A percentile compares a stretch with the other conserved stretches of the same genome.
phyloP scores from a whole-genome alignment of 2,113 vertebrate species.

The Barbus barbus region DNA sequence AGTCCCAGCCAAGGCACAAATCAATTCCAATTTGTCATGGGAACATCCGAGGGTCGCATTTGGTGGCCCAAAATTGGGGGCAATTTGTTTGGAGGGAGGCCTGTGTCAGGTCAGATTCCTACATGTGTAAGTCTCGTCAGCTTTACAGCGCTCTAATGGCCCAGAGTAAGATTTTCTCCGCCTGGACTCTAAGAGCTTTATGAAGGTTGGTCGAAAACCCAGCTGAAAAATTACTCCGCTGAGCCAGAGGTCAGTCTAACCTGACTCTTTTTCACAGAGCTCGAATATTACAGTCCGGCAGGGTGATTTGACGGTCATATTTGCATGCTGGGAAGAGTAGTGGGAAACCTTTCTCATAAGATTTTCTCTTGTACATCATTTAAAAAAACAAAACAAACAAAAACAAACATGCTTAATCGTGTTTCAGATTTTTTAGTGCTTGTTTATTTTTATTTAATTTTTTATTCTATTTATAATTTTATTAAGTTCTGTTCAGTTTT shows the following conservation, averaged over 20 bases:
- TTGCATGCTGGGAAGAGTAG: background rate
- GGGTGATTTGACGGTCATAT: background rate
- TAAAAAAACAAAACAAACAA: background rate
- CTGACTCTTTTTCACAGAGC: background rate
- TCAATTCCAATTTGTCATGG: constrained; percentile 74
- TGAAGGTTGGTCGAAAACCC: background rate
- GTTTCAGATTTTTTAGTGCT: background rate
- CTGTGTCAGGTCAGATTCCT: constrained; percentile 59
- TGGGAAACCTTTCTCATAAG: background rate
- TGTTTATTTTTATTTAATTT: too few species aligned
- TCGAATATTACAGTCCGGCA: background rate
- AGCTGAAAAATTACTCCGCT: constrained; percentile 4
- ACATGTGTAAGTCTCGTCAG: constrained; percentile 54
- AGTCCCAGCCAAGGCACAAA: constrained; percentile 65
- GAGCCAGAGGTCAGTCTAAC: constrained; percentile 8
- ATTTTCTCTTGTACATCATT: background rate
- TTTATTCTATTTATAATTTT: background rate
- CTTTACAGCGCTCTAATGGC: background rate
- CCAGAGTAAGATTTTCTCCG: constrained; percentile 26
- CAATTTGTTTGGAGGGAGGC: constrained; percentile 62
- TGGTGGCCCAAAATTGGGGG: constrained; percentile 57
- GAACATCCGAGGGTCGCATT: constrained; percentile 66
- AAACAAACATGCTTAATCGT: background rate
- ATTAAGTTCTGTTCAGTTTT: background rate
- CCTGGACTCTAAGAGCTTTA: background rate